phyloP scores from a whole-genome alignment of 2,113 vertebrate genomes.

The Sisor rabdophorus region DNA sequence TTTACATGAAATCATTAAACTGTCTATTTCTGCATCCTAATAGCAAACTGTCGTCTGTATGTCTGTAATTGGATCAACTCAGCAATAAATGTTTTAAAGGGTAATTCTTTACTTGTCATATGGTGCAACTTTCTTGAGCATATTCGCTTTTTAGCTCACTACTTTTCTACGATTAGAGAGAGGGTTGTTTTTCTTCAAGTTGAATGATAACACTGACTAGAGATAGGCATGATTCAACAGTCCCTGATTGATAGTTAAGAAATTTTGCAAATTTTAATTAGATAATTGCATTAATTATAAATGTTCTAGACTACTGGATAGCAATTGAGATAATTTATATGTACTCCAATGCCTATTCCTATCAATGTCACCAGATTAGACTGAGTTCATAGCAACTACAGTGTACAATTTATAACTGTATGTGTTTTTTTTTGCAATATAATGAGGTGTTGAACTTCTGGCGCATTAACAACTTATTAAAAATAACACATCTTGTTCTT shows the following conservation, averaged over 20 bases:
- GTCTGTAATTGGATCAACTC: neutral
- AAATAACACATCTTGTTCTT: neutral
- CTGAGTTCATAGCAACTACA: neutral
- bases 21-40: neutral
- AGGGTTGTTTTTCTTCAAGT: neutral
- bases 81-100: neutral
- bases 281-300: too few species aligned
- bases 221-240: too few species aligned
- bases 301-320: too few species aligned
- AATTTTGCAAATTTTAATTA: too few species aligned
- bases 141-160: neutral
- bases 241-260: too few species aligned
- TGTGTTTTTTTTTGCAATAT: neutral
- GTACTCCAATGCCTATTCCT: neutral
- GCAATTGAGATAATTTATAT: too few species aligned
- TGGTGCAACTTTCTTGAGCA: neutral
- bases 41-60: neutral
- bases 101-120: neutral
- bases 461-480: constrained; percentile 7
- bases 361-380: neutral
- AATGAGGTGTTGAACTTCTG: neutral
- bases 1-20: neutral
- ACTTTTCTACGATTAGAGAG: neutral
- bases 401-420: neutral
- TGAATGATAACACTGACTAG: too few species aligned